Conservation (phyloP, 2,797 vertebrate genomes). For the Peromyscus attwateri region DNA sequence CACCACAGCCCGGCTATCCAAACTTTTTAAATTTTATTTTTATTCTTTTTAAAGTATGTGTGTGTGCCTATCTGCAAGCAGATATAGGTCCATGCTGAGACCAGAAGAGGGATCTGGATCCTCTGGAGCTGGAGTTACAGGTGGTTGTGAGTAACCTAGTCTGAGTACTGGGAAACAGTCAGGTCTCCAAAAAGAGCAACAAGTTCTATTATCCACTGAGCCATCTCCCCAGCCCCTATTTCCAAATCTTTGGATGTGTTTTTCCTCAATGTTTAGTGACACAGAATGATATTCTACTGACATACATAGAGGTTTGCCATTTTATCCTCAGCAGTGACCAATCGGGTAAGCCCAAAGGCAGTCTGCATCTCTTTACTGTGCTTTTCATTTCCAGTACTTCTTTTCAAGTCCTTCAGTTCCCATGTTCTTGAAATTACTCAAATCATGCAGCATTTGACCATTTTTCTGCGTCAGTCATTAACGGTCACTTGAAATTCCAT, state of each 20-base stretch:
- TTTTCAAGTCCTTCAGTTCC: neutral
- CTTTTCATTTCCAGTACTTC: constrained; percentile 44
- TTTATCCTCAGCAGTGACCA: neutral
- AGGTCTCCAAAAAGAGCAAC: neutral
- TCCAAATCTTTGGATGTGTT: neutral
- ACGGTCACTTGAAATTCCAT: constrained; percentile 23
- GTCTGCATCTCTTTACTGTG: neutral
- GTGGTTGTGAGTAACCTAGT: neutral
- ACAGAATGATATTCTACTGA: neutral
- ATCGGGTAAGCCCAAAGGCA: constrained; percentile 8
- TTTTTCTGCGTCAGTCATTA: neutral
- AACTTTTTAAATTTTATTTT: neutral
- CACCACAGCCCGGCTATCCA: neutral
- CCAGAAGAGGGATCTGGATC: neutral
- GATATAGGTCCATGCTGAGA: neutral
- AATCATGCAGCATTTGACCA: neutral
- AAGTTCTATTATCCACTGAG: neutral
- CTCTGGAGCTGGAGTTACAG: neutral
- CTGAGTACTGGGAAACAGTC: neutral
- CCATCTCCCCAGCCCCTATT: neutral
- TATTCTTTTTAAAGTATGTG: neutral
- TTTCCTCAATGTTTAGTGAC: neutral
- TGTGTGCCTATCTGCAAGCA: neutral
- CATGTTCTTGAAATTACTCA: constrained; percentile 16
- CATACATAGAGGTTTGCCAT: neutral